Evolutionary conservation across 2,797 vertebrate genomes (phyloP).

Genomic region (Sebastes alutus): DNA sequence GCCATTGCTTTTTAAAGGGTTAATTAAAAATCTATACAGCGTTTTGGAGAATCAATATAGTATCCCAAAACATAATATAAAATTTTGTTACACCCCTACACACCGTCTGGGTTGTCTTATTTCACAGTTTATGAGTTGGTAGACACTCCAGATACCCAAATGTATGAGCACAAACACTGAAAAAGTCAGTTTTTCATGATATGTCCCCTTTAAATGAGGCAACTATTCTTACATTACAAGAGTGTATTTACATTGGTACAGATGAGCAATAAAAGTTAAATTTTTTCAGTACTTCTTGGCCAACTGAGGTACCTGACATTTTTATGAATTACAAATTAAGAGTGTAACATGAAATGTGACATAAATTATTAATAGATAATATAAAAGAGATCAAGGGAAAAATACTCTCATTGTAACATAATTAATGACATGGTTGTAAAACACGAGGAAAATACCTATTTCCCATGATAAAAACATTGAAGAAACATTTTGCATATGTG

Average conservation of each 20-base stretch:
- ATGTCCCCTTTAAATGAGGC: background rate
- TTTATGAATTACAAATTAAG: conserved; percentile 2
- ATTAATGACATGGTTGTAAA: conserved; percentile 44
- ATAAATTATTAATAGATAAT: conserved; percentile 1
- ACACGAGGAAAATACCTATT: conserved; percentile 26
- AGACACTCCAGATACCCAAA: too few species aligned
- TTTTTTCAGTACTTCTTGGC: background rate
- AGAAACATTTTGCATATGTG: conserved; percentile 21
- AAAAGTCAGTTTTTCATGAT: too few species aligned
- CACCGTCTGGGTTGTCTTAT: too few species aligned
- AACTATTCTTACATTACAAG: background rate
- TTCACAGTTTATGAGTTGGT: too few species aligned
- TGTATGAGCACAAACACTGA: too few species aligned
- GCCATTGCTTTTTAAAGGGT: too few species aligned
- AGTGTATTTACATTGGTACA: background rate
- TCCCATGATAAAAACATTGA: conserved; percentile 12
- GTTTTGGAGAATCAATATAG: too few species aligned
- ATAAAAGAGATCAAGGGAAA: conserved; percentile 1
- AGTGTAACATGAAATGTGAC: background rate
- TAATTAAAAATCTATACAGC: too few species aligned
- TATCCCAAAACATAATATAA: too few species aligned
- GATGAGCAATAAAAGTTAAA: conserved; percentile 9
- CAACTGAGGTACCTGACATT: background rate
- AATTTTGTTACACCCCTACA: too few species aligned
- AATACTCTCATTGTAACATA: conserved; percentile 11